Percentiles rank a stretch among this genome's conserved stretches.
phyloP scores from a whole-genome alignment of 2,888 invertebrate genomes.

The Drosophila meridiana region DNA sequence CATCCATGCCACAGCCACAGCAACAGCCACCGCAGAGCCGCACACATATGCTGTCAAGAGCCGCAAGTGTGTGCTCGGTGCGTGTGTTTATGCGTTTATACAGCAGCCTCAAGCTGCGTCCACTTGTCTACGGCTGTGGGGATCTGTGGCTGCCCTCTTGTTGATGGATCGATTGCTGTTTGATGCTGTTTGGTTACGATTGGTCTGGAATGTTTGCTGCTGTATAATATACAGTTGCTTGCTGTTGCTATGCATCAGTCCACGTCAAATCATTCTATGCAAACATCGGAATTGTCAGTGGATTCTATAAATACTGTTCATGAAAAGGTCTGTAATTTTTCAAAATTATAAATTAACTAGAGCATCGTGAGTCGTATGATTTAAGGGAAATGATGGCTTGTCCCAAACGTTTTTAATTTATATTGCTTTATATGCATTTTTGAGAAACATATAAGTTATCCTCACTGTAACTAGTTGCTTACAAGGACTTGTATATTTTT shows the following conservation, averaged over 20 bases:
- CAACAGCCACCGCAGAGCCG: constrained; percentile 14
- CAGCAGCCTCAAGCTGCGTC: constrained; percentile 63
- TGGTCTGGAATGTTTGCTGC: constrained; percentile 22
- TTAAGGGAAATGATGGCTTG: background rate
- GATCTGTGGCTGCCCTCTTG: constrained; percentile 36
- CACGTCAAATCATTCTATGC: constrained; percentile 3
- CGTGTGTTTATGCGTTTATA: constrained; percentile 24
- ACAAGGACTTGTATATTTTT: no score
- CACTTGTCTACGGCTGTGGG: constrained; percentile 71
- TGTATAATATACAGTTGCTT: constrained; percentile 20
- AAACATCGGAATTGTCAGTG: background rate
- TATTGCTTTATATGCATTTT: no score
- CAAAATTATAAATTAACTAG: background rate
- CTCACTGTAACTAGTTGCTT: no score
- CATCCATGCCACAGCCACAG: constrained; percentile 35
- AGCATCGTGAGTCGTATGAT: background rate
- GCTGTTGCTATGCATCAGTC: constrained; percentile 30
- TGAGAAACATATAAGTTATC: no score
- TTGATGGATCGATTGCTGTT: constrained; percentile 68
- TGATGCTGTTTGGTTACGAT: constrained; percentile 44
- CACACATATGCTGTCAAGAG: constrained; percentile 69
- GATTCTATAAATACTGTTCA: background rate
- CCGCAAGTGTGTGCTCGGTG: constrained; percentile 12
- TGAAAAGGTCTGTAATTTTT: background rate
- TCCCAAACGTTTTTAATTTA: background rate